phyloP scores from a whole-genome alignment of 2,797 vertebrate genomes.

The Tragelaphus oryx region DNA sequence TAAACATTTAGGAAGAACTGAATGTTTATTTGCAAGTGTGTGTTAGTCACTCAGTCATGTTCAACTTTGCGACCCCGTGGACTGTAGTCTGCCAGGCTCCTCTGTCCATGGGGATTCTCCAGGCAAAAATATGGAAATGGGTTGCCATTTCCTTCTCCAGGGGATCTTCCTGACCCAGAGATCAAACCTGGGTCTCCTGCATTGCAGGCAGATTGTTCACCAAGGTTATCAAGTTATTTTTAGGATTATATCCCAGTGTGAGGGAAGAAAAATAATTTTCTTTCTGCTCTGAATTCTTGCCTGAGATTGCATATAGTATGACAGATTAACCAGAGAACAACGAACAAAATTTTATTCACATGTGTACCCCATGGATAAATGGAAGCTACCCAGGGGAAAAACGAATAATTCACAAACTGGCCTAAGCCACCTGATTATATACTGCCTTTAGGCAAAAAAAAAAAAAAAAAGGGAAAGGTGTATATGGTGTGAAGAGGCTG shows the following conservation, averaged over 20 bases:
- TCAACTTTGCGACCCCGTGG: accelerated
- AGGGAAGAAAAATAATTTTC: neutral
- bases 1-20: neutral
- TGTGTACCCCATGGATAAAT: neutral
- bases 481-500: neutral
- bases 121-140: neutral
- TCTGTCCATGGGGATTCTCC: neutral
- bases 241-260: neutral
- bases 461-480: neutral
- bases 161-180: neutral
- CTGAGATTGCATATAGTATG: neutral
- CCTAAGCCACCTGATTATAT: neutral
- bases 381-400: neutral
- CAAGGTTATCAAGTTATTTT: neutral
- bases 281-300: neutral
- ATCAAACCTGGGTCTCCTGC: neutral
- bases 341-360: neutral
- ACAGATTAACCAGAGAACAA: neutral
- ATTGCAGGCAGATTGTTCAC: neutral
- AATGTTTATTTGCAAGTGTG: neutral
- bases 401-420: neutral
- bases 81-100: neutral
- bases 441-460: neutral
- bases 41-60: neutral
- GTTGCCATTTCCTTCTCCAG: neutral